These are phyloP conservation scores for Portevinia maculata DNA, from an alignment of 2,888 invertebrate species.

Conservation along the genomic window DNA sequence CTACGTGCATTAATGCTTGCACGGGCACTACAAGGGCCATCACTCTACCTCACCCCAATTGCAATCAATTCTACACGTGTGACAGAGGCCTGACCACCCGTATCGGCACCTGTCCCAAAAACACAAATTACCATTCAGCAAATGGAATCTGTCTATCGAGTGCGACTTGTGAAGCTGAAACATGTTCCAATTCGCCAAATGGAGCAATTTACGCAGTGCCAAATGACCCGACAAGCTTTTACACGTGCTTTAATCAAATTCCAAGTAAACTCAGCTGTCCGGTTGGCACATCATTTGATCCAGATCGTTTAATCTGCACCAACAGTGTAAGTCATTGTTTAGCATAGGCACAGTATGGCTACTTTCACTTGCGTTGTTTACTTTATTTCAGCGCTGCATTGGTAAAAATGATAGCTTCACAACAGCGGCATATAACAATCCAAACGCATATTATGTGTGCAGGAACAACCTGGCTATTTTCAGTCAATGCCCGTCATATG, in stretches of 20 bases:
- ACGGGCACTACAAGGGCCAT: slow-evolving; percentile 51
- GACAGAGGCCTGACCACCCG: slow-evolving; percentile 74
- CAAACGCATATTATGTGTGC: slow-evolving; percentile 76
- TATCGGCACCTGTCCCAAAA: slow-evolving; percentile 76
- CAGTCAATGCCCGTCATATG: slow-evolving; percentile 59
- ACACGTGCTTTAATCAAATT: slow-evolving; percentile 75
- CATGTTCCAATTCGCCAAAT: slow-evolving; percentile 75
- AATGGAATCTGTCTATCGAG: slow-evolving; percentile 73
- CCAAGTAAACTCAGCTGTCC: slow-evolving; percentile 72
- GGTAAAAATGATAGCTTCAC: slow-evolving; percentile 42
- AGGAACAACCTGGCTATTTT: slow-evolving; percentile 53
- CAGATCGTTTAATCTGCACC: slow-evolving; percentile 38
- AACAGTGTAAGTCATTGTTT: slow-evolving; percentile 74
- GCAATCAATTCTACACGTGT: slow-evolving; percentile 78
- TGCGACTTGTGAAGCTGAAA: slow-evolving; percentile 73
- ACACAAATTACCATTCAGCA: slow-evolving; percentile 75
- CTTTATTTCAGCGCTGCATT: slow-evolving; percentile 39
- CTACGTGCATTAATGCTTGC: slow-evolving; percentile 79
- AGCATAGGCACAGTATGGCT: slow-evolving; percentile 58
- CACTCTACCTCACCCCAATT: slow-evolving; percentile 77
- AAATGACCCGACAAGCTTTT: slow-evolving; percentile 75
- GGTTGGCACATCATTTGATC: slow-evolving; percentile 66
- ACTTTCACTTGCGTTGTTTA: slow-evolving; percentile 6
- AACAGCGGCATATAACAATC: slow-evolving; percentile 61
- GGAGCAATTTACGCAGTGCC: slow-evolving; percentile 74